These are phyloP conservation scores for Xiphorhynchus elegans DNA, from an alignment of 2,113 vertebrate genomes.

Conservation along the genomic window DNA sequence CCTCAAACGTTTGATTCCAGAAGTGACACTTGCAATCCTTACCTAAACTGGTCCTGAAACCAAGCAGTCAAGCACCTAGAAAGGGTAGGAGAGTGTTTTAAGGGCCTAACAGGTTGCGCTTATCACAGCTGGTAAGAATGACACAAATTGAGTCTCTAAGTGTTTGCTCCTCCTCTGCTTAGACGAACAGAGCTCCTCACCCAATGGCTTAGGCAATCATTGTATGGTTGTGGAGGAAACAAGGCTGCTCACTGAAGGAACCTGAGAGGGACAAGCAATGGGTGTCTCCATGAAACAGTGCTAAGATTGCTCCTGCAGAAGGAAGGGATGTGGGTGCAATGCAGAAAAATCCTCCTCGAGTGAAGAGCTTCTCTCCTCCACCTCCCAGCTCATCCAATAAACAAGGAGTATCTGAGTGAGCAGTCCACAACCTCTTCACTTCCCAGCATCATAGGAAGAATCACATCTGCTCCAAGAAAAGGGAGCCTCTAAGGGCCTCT, in stretches of 20 bases:
- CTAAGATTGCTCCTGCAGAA: background rate
- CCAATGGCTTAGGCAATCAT: background rate
- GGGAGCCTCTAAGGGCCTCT: background rate
- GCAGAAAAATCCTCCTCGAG: background rate
- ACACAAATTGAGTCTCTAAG: accelerated
- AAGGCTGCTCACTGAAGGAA: background rate
- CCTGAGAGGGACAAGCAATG: background rate
- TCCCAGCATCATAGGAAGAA: background rate
- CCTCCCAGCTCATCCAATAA: background rate
- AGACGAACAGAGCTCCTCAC: background rate
- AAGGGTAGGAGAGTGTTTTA: background rate
- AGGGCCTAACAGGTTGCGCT: background rate
- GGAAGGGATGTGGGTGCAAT: background rate
- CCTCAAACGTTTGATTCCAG: background rate
- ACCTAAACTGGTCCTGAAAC: background rate
- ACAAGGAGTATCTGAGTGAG: background rate
- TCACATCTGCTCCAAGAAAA: background rate
- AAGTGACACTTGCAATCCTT: background rate
- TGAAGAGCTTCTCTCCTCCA: background rate
- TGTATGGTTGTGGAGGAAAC: background rate
- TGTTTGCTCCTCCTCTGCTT: accelerated
- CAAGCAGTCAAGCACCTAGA: background rate
- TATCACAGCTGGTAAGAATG: background rate
- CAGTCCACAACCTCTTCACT: background rate
- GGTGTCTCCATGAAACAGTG: background rate